Base-by-base conservation (phyloP, 2,888 invertebrate species). In the Zonitis immaculata region DNA sequence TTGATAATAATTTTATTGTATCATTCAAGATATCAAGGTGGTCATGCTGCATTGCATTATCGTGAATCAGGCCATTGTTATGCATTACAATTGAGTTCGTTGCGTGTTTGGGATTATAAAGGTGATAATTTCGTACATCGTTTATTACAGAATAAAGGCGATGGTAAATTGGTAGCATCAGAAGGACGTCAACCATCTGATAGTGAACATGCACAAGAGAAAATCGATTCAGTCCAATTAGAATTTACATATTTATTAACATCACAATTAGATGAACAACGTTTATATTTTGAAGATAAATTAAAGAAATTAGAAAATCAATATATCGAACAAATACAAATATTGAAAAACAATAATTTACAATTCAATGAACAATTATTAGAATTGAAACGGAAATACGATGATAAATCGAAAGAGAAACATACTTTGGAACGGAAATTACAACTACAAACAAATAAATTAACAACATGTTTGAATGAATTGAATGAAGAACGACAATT, bases 41-140 rank as follows among this genome's bases (percentile, higher is more conserved):
- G 95, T 0, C 99, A 99, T 77, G 99, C 99, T 0, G 94, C 93
- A 43, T 90, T 92, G 56, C 99, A 99, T 74, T 99, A 93, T 77
- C 80, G 90, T 51, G 90, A 91, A 51, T 96, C 99, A 0, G 92
- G 95, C 64, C 99, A 99, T 76, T 96, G 96, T 14, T 99, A 95
- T 71, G 94, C 97, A 5, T 84, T 99, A 81, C 96, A 99, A 73
- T 78, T 98, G 52, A 97, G 96, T 1, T 95, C 93, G 42, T 95
- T 96, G 70, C 81, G 95, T 47, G 99, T 99, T 0, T 99, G 99
- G 99, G 99, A 99, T 73, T 99, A 99, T 74, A 96, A 96, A 47
- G 97, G 97, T 63, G 95, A 96, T 76, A 95, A 93, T 76, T 96
- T 94, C 78, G 95, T 95, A 7, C 96, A 96, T 78, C 85, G 99